Evolutionary conservation across 2,888 invertebrate species (phyloP).

Genomic region (Parnassius mnemosyne): DNA sequence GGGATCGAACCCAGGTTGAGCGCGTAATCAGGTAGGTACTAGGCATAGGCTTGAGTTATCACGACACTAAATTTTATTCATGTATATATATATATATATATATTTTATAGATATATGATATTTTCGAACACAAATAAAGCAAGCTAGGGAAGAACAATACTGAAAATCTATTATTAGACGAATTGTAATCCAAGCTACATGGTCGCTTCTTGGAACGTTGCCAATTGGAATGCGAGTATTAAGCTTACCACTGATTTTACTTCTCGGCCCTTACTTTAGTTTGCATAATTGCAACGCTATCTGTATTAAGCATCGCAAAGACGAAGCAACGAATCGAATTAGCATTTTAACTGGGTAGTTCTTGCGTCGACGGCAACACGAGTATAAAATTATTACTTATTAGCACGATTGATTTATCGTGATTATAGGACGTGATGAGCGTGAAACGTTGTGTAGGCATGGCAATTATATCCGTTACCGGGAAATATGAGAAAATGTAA

Average conservation of each 20-base stretch:
- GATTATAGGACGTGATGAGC: too few species aligned
- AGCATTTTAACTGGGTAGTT: background rate
- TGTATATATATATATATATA: too few species aligned
- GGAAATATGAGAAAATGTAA: too few species aligned
- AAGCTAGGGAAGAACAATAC: background rate
- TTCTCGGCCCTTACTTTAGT: constrained; percentile 14
- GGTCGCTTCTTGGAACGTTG: constrained; percentile 5
- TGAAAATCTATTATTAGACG: constrained; percentile 2
- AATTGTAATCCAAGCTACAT: background rate
- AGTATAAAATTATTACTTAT: background rate
- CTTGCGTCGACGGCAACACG: background rate
- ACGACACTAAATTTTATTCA: too few species aligned
- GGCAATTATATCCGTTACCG: too few species aligned
- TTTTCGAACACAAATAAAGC: background rate
- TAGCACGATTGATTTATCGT: too few species aligned
- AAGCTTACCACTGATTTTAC: constrained; percentile 8
- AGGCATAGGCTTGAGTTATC: too few species aligned
- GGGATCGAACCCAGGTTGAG: too few species aligned
- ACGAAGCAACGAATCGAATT: constrained; percentile 1
- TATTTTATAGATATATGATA: too few species aligned
- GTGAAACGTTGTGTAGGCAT: too few species aligned
- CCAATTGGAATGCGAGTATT: constrained; percentile 12
- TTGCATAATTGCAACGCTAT: constrained; percentile 14
- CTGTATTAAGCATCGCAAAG: constrained; percentile 5
- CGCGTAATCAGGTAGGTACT: too few species aligned